phyloP scores from a whole-genome alignment of 2,888 invertebrate species.

The Deroplatys truncata region DNA sequence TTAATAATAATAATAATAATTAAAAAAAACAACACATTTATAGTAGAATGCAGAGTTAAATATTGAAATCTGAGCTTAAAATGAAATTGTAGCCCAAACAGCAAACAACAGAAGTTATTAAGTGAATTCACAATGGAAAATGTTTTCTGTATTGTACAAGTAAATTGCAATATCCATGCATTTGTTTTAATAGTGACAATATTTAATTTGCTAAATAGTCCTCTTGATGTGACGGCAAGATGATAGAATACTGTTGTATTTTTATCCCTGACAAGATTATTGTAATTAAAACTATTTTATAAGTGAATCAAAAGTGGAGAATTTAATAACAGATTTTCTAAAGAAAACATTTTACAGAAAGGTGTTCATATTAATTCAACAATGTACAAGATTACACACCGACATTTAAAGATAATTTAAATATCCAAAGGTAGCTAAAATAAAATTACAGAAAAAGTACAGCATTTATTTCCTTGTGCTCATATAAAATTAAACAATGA shows the following conservation, averaged over 20 bases:
- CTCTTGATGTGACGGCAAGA: slow-evolving; percentile 25
- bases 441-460: not conserved
- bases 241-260: slow-evolving; percentile 27
- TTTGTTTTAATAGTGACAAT: not conserved
- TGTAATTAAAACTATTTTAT: not conserved
- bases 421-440: not conserved
- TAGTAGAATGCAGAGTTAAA: slow-evolving; percentile 2
- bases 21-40: not conserved
- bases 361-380: not conserved
- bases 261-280: not conserved
- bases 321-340: not conserved
- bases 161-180: slow-evolving; percentile 3
- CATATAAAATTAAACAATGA: not conserved
- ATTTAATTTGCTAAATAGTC: slow-evolving; percentile 8
- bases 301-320: not conserved
- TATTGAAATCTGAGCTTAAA: slow-evolving; percentile 1
- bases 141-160: not conserved
- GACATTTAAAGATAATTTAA: not conserved
- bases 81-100: not conserved
- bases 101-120: not conserved
- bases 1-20: not conserved
- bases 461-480: not conserved
- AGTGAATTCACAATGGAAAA: not conserved
- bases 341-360: not conserved
- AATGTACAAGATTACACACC: not conserved